Base-by-base conservation (phyloP, 2,113 vertebrate species). In the Indri indri region DNA sequence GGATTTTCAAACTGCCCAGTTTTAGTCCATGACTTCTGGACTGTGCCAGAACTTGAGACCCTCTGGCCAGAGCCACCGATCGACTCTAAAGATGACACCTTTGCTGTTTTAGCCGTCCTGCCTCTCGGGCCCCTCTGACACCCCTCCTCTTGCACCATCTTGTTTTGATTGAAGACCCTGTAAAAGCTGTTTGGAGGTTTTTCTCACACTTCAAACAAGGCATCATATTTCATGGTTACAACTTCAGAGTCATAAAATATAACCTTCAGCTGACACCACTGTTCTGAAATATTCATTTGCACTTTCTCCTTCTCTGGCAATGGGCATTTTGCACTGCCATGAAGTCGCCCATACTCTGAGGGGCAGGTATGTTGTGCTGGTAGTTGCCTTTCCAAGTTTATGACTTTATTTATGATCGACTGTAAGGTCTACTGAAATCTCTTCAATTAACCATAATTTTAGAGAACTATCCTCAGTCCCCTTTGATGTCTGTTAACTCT, bases 101-200 rank as follows among this genome's bases (percentile, higher is more conserved):
- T 32, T 20, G 40, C 34, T 4, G 0, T 0, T 22, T 25, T 40
- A 66, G n/a, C 76, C 40, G 5, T 25, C 17, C 42, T 65, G 61
- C 23, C 10, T 52, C 91, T 27, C 1, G 1, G 17, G 42, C 27
- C 74, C 63, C 61, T 57, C 92, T 10, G 9, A 73, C 47, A 47
- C 42, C 59, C 59, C 30, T 13, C 11, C 37, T 88, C n/a, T 77
- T 1, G 47, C 71, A 65, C 45, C 45, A 5, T 94, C 63, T 68
- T 14, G 50, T 52, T 82, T 74, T 93, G 96, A 98, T 93, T 83
- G 74, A 97, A 94, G 91, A 96, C 50, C 83, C 90, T 37, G 34
- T 90, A 93, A 94, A 97, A 86, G 90, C 90, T 95, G 90, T 96
- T 97, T 96, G 90, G 92, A 92, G 96, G 90, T 95, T 94, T 57